phyloP scores from a whole-genome alignment of 2,113 vertebrate genomes.

The Theristicus caerulescens region DNA sequence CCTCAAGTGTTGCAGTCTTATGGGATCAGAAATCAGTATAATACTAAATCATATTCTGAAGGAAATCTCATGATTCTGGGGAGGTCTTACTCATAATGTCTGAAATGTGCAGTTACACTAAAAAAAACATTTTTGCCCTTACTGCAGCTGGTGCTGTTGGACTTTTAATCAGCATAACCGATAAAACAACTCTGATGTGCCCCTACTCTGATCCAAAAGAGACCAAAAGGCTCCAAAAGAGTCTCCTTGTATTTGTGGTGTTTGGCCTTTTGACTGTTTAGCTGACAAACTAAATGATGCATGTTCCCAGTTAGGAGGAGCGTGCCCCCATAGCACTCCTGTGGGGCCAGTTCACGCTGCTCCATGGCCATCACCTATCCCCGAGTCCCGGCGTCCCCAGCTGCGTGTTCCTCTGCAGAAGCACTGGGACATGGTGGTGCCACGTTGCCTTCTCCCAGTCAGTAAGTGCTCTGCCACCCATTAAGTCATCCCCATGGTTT shows the following conservation, averaged over 20 bases:
- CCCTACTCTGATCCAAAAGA: neutral
- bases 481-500: neutral
- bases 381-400: accelerated
- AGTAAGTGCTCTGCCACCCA: accelerated
- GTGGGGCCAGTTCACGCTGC: neutral
- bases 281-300: neutral
- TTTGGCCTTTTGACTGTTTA: neutral
- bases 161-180: neutral
- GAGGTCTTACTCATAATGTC: neutral
- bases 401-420: neutral
- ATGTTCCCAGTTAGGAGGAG: accelerated
- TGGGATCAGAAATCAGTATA: neutral
- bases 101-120: neutral
- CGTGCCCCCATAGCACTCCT: neutral
- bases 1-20: neutral
- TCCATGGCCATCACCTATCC: neutral
- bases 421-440: neutral
- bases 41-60: neutral
- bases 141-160: neutral
- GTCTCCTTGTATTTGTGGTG: neutral
- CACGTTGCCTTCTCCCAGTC: neutral
- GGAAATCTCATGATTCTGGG: neutral
- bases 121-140: neutral
- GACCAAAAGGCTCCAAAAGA: neutral
- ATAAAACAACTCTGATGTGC: neutral